A percentile compares a stretch with the other conserved stretches of the same genome.
Conservation (phyloP, 2,113 vertebrate genomes). For the Cariama cristata region DNA sequence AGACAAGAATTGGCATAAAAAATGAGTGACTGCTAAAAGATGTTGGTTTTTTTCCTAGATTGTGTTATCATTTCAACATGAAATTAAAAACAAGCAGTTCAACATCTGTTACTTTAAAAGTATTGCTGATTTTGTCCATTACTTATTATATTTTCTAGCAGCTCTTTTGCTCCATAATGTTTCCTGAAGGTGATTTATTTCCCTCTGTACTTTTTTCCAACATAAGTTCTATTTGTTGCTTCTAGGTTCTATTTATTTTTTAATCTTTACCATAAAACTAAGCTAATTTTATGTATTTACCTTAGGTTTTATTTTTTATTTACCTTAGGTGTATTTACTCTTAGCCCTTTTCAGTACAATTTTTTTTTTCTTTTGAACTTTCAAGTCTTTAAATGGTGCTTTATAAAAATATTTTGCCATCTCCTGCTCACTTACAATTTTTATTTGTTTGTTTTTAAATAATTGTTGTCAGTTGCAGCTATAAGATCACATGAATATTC, state of each 20-base stretch:
- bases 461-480: neutral
- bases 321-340: neutral
- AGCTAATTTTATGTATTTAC: neutral
- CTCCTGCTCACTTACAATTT: neutral
- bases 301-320: neutral
- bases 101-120: neutral
- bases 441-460: neutral
- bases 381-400: neutral
- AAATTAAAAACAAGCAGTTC: neutral
- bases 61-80: neutral
- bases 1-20: neutral
- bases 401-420: neutral
- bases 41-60: neutral
- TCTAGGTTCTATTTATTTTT: neutral
- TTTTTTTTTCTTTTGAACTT: neutral
- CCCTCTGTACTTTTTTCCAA: neutral
- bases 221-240: neutral
- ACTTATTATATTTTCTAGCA: neutral
- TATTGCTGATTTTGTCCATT: neutral
- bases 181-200: conserved; percentile 2
- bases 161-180: neutral
- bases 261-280: neutral
- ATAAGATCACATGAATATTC: neutral
- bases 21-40: neutral
- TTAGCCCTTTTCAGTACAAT: neutral